Percentiles rank a stretch among this genome's conserved stretches.
These are phyloP conservation scores for Anarsia innoxiella DNA, from an alignment of 2,888 invertebrate genomes.

Conservation along the genomic window DNA sequence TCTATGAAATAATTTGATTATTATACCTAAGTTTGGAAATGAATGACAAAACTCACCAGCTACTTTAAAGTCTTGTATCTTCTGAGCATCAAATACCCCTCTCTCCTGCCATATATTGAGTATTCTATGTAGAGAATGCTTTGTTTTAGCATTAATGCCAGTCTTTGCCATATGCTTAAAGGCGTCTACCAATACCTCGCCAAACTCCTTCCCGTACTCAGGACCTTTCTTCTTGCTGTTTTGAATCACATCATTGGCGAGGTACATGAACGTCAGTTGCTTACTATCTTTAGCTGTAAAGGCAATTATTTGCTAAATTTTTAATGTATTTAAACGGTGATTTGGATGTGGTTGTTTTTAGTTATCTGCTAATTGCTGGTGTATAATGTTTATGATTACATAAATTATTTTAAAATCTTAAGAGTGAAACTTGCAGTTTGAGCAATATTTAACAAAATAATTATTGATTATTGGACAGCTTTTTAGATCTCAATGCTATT, in stretches of 20 bases:
- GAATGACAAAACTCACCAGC: slow-evolving; percentile 52
- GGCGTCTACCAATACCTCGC: slow-evolving; percentile 84
- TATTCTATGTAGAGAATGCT: slow-evolving; percentile 85
- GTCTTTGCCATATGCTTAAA: slow-evolving; percentile 88
- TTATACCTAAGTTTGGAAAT: background rate
- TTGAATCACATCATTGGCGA: slow-evolving; percentile 99
- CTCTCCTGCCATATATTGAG: slow-evolving; percentile 95
- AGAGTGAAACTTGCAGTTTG: no score
- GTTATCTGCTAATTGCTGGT: no score
- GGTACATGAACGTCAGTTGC: slow-evolving; percentile 96
- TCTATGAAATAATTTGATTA: background rate
- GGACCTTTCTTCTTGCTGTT: slow-evolving; percentile 98
- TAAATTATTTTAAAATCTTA: no score
- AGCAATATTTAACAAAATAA: no score
- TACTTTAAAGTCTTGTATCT: slow-evolving; percentile 86
- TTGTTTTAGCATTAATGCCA: slow-evolving; percentile 86
- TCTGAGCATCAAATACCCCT: slow-evolving; percentile 87
- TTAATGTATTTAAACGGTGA: no score
- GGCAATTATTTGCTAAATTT: no score
- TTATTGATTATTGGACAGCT: no score
- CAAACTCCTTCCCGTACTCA: slow-evolving; percentile 94
- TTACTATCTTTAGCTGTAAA: slow-evolving; percentile 85
- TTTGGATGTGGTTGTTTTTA: no score
- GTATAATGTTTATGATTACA: no score
- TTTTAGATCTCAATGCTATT: no score